Conservation (phyloP, 2,888 invertebrate genomes). For the Ichneumon xanthorius region DNA sequence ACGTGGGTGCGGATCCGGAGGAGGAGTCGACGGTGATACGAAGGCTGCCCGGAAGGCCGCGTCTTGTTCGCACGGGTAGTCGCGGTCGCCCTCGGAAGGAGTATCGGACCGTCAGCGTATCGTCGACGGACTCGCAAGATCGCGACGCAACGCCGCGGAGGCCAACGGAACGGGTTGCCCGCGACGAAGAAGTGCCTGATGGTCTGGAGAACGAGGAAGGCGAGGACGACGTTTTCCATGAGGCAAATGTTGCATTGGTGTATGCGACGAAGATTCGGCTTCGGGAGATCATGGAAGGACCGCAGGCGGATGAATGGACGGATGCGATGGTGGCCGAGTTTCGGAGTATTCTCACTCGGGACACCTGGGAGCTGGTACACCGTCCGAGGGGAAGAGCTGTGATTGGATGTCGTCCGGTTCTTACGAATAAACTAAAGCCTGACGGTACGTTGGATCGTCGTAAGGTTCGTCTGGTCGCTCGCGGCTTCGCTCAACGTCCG, state of each 20-base stretch:
- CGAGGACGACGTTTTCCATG: conserved; percentile 12
- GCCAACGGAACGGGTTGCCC: not conserved
- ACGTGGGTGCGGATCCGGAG: no score
- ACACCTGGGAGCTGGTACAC: conserved; percentile 56
- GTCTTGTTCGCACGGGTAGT: conserved; percentile 41
- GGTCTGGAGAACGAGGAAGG: conserved; percentile 11
- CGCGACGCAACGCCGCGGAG: not conserved
- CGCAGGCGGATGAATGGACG: conserved; percentile 63
- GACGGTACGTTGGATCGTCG: conserved; percentile 59
- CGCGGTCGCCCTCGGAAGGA: conserved; percentile 60
- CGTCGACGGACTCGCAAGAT: not conserved
- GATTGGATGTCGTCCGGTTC: conserved; percentile 34
- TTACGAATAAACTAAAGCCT: conserved; percentile 51
- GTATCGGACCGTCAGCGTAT: conserved; percentile 35
- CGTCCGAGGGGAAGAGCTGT: conserved; percentile 30
- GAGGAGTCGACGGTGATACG: no score
- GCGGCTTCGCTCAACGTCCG: conserved; percentile 59
- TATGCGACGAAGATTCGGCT: conserved; percentile 44
- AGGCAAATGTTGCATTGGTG: conserved; percentile 34
- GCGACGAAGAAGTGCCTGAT: conserved; percentile 2
- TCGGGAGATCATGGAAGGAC: conserved; percentile 51
- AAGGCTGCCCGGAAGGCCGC: conserved; percentile 50
- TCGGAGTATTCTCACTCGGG: conserved; percentile 51
- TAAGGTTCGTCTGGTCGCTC: conserved; percentile 65
- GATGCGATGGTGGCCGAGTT: conserved; percentile 68